These are phyloP conservation scores for Monoplex corrugatus DNA, from an alignment of 2,888 invertebrate species.

Conservation along the genomic window DNA sequence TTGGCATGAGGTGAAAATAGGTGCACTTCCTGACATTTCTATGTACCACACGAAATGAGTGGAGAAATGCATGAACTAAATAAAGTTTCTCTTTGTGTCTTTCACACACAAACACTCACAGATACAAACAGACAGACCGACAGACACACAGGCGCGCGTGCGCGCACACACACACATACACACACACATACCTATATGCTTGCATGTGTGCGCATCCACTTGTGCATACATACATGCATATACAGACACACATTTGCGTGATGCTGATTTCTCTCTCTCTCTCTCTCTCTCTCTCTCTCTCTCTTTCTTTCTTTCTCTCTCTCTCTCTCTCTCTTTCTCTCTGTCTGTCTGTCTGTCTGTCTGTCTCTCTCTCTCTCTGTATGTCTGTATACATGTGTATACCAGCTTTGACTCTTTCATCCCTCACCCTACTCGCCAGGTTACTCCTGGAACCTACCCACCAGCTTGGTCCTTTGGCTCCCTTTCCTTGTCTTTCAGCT, in stretches of 20 bases:
- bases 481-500: too few relatives aligned
- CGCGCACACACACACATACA: neutral
- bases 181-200: neutral
- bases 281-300: neutral
- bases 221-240: neutral
- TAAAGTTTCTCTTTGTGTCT: too few relatives aligned
- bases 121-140: neutral
- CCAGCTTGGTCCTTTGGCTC: too few relatives aligned
- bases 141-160: neutral
- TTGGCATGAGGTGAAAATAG: too few relatives aligned
- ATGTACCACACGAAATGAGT: too few relatives aligned
- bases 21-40: too few relatives aligned
- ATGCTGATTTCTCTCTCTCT: neutral
- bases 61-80: too few relatives aligned
- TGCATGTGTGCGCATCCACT: too few relatives aligned
- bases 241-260: neutral
- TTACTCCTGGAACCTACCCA: too few relatives aligned
- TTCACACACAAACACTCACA: too few relatives aligned
- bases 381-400: neutral
- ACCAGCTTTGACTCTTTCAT: too few relatives aligned
- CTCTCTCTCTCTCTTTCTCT: neutral
- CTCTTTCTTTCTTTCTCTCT: neutral
- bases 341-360: neutral
- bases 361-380: neutral
- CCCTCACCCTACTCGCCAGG: too few relatives aligned